phyloP scores from a whole-genome alignment of 2,113 vertebrate species.

The Steatornis caripensis region DNA sequence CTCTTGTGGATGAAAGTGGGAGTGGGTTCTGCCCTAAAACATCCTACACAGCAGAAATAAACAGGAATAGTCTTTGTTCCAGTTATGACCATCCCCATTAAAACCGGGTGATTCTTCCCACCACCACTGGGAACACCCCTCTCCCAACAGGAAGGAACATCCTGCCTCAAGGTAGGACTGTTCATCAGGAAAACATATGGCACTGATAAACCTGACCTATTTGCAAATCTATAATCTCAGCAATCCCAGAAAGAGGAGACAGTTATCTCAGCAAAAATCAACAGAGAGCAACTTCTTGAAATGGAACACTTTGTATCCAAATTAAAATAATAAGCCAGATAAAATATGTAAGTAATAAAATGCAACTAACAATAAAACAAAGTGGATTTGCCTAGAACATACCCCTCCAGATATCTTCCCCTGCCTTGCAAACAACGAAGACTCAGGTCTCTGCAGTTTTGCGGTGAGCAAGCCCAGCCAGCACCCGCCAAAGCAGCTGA shows the following conservation, averaged over 20 bases:
- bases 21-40: not conserved
- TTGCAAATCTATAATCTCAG: not conserved
- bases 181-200: not conserved
- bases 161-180: not conserved
- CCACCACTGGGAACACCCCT: too few species aligned
- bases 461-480: not conserved
- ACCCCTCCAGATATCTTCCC: not conserved
- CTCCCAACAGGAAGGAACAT: not conserved
- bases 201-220: not conserved
- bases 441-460: not conserved
- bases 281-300: not conserved
- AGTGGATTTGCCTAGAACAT: not conserved
- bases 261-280: not conserved
- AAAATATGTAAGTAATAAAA: not conserved
- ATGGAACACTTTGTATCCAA: not conserved
- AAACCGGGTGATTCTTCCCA: not conserved
- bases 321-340: not conserved
- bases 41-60: not conserved
- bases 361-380: not conserved
- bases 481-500: not conserved
- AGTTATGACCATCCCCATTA: not conserved
- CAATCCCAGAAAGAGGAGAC: not conserved
- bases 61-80: not conserved
- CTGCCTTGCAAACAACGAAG: not conserved
- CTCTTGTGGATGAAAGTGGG: not conserved